Conservation (phyloP, 2,888 invertebrate species). For the Limnephilus marmoratus region DNA sequence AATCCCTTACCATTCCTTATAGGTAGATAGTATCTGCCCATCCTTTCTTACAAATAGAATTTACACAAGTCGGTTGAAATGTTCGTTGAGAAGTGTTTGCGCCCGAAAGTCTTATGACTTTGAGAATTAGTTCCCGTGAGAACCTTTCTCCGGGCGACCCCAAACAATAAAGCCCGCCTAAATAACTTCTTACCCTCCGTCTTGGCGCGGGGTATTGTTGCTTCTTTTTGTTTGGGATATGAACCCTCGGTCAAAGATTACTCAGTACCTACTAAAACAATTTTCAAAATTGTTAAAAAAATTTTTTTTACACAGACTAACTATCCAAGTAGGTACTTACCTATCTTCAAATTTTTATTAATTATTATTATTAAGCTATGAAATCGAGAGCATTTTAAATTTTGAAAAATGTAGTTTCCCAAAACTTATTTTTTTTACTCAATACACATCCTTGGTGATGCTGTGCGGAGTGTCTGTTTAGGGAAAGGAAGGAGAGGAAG, state of each 20-base stretch:
- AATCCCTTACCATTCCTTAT: not conserved
- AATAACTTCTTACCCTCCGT: slow-evolving; percentile 62
- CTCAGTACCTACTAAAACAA: not conserved
- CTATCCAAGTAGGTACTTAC: too few relatives aligned
- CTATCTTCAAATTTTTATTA: too few relatives aligned
- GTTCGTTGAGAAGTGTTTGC: slow-evolving; percentile 28
- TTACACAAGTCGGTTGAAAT: not conserved
- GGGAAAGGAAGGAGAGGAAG: too few relatives aligned
- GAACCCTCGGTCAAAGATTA: slow-evolving; percentile 30
- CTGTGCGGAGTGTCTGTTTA: too few relatives aligned
- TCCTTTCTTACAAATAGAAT: not conserved
- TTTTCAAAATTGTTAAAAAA: not conserved
- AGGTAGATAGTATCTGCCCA: not conserved
- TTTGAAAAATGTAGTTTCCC: too few relatives aligned
- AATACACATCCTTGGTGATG: too few relatives aligned
- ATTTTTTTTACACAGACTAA: too few relatives aligned
- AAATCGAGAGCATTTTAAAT: too few relatives aligned
- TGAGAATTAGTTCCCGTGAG: slow-evolving; percentile 61
- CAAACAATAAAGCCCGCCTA: slow-evolving; percentile 53
- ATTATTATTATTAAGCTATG: too few relatives aligned
- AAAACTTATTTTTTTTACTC: too few relatives aligned
- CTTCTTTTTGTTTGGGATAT: slow-evolving; percentile 17
- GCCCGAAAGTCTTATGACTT: slow-evolving; percentile 16
- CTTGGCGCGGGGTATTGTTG: slow-evolving; percentile 45
- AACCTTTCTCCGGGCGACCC: slow-evolving; percentile 56